phyloP scores from a whole-genome alignment of 2,888 invertebrate species.

The Ochropleura plecta region DNA sequence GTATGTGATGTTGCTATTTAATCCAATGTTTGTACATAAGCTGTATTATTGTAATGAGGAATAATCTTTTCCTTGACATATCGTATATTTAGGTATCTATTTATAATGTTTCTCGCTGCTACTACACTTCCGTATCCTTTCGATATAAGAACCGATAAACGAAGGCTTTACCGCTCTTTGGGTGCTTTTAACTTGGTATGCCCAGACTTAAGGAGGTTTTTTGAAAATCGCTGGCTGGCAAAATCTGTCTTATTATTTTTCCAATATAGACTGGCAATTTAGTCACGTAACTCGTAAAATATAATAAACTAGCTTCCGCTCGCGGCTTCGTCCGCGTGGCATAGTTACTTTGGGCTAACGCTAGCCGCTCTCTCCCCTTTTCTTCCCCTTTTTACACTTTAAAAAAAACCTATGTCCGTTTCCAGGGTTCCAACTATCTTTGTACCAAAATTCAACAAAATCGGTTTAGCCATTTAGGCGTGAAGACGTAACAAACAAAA shows the following conservation, averaged over 20 bases:
- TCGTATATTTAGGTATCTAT: background rate
- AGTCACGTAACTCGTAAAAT: background rate
- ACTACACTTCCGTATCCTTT: background rate
- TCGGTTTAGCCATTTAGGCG: no score
- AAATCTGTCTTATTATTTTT: background rate
- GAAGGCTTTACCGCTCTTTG: background rate
- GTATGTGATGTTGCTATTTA: background rate
- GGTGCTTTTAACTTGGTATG: background rate
- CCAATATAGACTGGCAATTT: background rate
- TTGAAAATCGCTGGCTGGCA: background rate
- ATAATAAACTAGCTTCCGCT: background rate
- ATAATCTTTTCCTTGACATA: background rate
- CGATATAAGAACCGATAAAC: background rate
- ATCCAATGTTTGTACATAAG: background rate
- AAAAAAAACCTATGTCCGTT: no score
- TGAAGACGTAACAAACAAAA: no score
- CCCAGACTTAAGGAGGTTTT: background rate
- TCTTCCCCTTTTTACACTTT: no score
- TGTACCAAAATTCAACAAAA: no score
- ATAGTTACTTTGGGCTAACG: no score
- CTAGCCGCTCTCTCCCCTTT: no score
- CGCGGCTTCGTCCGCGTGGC: no score
- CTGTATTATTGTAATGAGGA: background rate
- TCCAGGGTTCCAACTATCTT: no score
- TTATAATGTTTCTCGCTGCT: background rate